phyloP scores from a whole-genome alignment of 2,797 vertebrate species.

The Anguilla pacifica region DNA sequence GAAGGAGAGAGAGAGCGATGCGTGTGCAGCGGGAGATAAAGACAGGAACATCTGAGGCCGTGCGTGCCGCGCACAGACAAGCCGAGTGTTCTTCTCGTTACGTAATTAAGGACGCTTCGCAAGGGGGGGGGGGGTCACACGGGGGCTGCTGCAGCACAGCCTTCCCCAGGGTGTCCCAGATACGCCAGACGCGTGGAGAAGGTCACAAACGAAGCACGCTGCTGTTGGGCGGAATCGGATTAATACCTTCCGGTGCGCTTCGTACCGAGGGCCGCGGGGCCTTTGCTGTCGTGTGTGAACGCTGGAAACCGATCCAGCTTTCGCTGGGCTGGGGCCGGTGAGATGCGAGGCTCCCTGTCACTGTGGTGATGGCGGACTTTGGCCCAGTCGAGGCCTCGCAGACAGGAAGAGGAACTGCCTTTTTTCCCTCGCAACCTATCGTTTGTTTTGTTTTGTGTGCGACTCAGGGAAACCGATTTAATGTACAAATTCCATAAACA shows the following conservation, averaged over 20 bases:
- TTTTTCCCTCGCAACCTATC: neutral
- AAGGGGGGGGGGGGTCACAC: constrained; percentile 67
- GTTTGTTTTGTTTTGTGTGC: neutral
- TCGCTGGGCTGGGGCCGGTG: neutral
- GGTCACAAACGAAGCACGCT: constrained; percentile 80
- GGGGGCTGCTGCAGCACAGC: constrained; percentile 69
- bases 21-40: constrained; percentile 67
- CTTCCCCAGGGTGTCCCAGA: constrained; percentile 73
- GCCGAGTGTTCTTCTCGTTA: constrained; percentile 79
- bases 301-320: neutral
- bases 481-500: neutral
- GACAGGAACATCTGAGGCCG: constrained; percentile 75
- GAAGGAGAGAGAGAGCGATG: neutral
- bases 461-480: neutral
- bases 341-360: neutral
- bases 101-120: constrained; percentile 77
- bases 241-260: constrained; percentile 61
- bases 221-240: constrained; percentile 59
- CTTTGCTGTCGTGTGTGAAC: neutral
- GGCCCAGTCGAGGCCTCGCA: neutral
- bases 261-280: neutral
- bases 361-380: neutral
- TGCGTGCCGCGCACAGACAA: constrained; percentile 77
- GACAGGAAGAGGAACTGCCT: neutral
- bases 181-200: constrained; percentile 65